phyloP scores from a whole-genome alignment of 2,113 vertebrate genomes.

The Eulemur rufifrons region DNA sequence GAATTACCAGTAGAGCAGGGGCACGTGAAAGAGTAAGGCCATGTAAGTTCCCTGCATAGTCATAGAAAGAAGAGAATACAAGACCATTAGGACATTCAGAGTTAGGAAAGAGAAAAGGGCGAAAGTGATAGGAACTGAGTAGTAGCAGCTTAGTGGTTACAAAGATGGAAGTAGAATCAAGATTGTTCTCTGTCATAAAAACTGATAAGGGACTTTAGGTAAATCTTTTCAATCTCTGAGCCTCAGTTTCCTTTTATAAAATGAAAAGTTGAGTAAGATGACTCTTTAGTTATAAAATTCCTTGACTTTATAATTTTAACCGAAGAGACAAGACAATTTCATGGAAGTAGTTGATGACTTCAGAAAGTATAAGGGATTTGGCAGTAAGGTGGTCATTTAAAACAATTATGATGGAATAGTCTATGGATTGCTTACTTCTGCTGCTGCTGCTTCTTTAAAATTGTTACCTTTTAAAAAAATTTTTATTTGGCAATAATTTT shows the following conservation, averaged over 20 bases:
- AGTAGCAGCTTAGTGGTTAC: not conserved
- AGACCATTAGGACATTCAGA: not conserved
- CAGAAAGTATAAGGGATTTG: not conserved
- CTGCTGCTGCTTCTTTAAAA: not conserved
- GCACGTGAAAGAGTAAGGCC: not conserved
- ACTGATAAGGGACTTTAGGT: not conserved
- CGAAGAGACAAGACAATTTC: not conserved
- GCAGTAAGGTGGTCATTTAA: not conserved
- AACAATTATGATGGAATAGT: not conserved
- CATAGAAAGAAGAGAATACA: not conserved
- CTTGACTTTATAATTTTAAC: conserved; percentile 17
- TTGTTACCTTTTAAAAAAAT: not conserved
- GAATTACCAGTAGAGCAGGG: not conserved
- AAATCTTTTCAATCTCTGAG: not conserved
- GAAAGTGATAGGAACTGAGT: not conserved
- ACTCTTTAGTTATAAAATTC: not conserved
- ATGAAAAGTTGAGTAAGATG: conserved; percentile 22
- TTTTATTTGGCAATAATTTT: conserved; percentile 20
- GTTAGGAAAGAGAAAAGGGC: not conserved
- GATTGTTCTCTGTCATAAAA: not conserved
- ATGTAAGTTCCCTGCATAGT: not conserved
- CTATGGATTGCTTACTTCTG: not conserved
- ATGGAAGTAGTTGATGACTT: not conserved
- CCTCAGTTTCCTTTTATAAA: conserved; percentile 1
- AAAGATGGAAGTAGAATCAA: not conserved